Evolutionary conservation across 2,113 vertebrate genomes (phyloP), one percentile per base, ranked within the genome.

Genomic region (Silurus glanis): DNA sequence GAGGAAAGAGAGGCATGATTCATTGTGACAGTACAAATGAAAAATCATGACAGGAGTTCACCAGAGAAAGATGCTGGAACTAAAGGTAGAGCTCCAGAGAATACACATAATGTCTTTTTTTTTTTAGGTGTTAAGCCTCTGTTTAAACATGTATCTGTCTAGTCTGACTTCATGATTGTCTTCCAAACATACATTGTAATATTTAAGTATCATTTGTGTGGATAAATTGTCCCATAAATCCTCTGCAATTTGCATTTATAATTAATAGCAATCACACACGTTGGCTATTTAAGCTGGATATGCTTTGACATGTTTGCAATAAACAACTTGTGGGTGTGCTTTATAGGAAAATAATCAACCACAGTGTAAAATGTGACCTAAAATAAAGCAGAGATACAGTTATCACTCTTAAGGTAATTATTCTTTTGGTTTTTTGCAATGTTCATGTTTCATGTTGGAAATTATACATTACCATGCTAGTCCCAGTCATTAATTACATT

Each of bases 1-100:
- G 19, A 74, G 51, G 37, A 87, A 37, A 72, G 49, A 79, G 53
- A 86, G 51, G 55, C 19, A 78, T 21, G 81, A 28, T 55, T 75
- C 37, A 16, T 37, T 17, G 16, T 72, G 86, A 53, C 64, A 80
- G 71, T 45, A 59, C 28, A 80, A 59, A 59, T 59, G 78, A 80
- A 79, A 58, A 58, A 56, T 37, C 28, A 61, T 80, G 55, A 61
- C 56, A 80, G 56, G 78, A 59, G 9, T 21, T 80, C 56, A 59
- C 55, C 19, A 47, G 25, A 28, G 21, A 56, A 78, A 66, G 76
- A 19, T 79, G 55, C 55, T 79, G 25, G 14, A 56, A 79, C 53
- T 79, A 79, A 56, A 25, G 12, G 75, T 79, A 28, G 53, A 17
- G 23, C 28, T 75, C 9, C 13, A 74, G 47, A 82, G 56, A 71